phyloP scores from a whole-genome alignment of 1,140 invertebrate species.

The Lysiphlebus fabarum region DNA sequence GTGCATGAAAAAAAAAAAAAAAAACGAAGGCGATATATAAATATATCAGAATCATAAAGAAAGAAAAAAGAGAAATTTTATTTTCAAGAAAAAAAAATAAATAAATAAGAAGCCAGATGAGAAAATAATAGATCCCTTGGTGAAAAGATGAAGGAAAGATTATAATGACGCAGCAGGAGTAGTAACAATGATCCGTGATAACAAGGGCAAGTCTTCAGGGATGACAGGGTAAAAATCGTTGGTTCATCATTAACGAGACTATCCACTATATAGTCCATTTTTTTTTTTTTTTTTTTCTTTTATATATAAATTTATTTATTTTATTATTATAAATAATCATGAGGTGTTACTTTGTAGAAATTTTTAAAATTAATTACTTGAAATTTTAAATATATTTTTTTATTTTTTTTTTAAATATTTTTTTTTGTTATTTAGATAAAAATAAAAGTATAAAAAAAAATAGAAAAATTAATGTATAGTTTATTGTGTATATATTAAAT shows the following conservation, averaged over 20 bases:
- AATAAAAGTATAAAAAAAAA: too few species aligned
- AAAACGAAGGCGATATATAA: not conserved
- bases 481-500: not conserved
- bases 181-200: conserved; percentile 12
- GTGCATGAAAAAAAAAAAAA: conserved; percentile 1
- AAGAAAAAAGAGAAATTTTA: conserved; percentile 2
- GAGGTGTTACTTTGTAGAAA: too few species aligned
- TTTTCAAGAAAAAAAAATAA: too few species aligned
- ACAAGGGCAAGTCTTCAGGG: conserved; percentile 2
- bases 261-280: conserved; percentile 19
- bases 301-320: not conserved
- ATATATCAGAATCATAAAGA: too few species aligned
- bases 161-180: conserved; percentile 14
- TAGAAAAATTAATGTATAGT: not conserved
- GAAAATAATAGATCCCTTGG: not conserved
- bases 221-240: conserved; percentile 15
- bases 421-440: too few species aligned
- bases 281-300: not conserved
- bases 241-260: conserved; percentile 5
- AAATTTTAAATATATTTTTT: too few species aligned
- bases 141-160: conserved; percentile 8
- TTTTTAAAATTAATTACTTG: too few species aligned
- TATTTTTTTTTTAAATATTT: too few species aligned
- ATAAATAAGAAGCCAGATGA: too few species aligned
- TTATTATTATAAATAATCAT: not conserved